Evolutionary conservation across 2,113 vertebrate species (phyloP).

Genomic region (Amblyopsis rosae): DNA sequence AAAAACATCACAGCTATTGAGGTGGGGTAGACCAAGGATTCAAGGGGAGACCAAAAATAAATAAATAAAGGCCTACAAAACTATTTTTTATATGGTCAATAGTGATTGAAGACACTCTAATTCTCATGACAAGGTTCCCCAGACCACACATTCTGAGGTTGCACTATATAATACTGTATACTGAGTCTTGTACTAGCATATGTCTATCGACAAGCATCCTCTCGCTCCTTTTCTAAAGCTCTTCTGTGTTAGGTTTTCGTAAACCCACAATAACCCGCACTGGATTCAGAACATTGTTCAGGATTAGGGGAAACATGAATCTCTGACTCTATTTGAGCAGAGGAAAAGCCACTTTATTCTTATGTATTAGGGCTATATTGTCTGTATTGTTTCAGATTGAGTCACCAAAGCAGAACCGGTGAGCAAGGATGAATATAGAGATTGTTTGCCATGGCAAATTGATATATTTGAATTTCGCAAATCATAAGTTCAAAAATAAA

Average conservation of each 20-base stretch:
- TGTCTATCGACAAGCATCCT: neutral
- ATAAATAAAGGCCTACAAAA: constrained; percentile 61
- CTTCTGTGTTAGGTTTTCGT: neutral
- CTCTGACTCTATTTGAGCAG: constrained; percentile 4
- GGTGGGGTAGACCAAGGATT: constrained; percentile 32
- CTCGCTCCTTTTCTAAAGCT: constrained; percentile 1
- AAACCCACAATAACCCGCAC: constrained; percentile 12
- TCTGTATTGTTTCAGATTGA: constrained; percentile 12
- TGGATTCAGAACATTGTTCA: constrained; percentile 13
- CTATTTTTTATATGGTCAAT: neutral
- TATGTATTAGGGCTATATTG: constrained; percentile 20
- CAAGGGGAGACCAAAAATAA: constrained; percentile 54
- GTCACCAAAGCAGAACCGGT: constrained; percentile 38
- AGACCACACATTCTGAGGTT: constrained; percentile 23
- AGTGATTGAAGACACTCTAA: constrained; percentile 39
- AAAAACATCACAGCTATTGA: constrained; percentile 64
- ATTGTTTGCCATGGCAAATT: constrained; percentile 17
- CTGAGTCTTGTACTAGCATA: constrained; percentile 2
- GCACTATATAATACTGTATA: constrained; percentile 40
- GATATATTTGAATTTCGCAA: constrained; percentile 5
- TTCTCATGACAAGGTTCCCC: constrained; percentile 43
- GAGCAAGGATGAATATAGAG: constrained; percentile 8
- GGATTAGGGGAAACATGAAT: constrained; percentile 20
- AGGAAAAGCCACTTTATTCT: constrained; percentile 1
- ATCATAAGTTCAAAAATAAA: too few species aligned